Evolutionary conservation across 2,888 invertebrate species (phyloP).

Genomic region (Erebia epiphron): DNA sequence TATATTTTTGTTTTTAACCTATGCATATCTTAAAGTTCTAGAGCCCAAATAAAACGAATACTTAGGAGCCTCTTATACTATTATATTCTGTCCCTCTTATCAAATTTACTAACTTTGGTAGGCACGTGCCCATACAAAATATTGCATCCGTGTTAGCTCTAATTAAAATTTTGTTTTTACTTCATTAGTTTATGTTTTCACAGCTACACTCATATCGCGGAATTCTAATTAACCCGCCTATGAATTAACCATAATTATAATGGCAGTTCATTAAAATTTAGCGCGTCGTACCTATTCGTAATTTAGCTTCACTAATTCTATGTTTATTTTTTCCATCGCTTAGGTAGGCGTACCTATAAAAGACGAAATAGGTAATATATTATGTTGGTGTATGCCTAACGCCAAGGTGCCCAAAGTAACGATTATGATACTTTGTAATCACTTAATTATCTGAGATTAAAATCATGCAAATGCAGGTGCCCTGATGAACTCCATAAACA

Average conservation of each 20-base stretch:
- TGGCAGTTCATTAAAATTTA: neutral
- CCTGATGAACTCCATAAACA: too few species aligned
- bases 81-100: too few species aligned
- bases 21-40: too few species aligned
- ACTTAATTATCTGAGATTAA: neutral
- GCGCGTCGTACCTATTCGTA: neutral
- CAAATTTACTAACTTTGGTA: neutral
- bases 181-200: neutral
- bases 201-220: neutral
- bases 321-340: neutral
- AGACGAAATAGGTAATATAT: too few species aligned
- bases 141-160: neutral
- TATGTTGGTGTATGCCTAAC: too few species aligned
- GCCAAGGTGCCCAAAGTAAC: neutral
- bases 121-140: neutral
- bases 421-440: neutral
- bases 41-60: too few species aligned
- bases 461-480: neutral
- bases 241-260: constrained; percentile 1
- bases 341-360: neutral
- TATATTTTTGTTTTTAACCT: too few species aligned
- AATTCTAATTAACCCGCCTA: neutral
- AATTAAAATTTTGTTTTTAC: neutral
- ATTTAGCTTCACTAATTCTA: neutral
- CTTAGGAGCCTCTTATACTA: too few species aligned